Conservation (phyloP, 2,113 vertebrate species). For the Hippocampus guttulatus region DNA sequence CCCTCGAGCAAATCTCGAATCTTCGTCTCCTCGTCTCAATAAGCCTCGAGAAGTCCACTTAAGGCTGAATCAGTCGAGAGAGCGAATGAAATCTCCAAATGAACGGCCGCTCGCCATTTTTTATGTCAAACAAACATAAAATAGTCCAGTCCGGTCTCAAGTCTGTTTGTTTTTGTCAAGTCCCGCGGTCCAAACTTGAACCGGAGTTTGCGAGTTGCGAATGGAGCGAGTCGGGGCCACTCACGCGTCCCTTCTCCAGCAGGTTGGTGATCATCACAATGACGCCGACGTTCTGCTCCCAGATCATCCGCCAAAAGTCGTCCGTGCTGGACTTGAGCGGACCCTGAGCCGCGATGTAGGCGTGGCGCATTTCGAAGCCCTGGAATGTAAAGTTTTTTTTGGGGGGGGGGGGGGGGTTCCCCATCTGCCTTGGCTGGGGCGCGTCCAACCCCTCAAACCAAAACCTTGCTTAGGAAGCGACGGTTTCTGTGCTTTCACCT, state of each 20-base stretch:
- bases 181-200: not conserved
- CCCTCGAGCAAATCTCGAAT: too few relatives aligned
- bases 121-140: too few relatives aligned
- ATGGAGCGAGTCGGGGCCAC: conserved; percentile 17
- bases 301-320: conserved; percentile 99
- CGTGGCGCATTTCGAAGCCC: conserved; percentile 89
- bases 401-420: too few relatives aligned
- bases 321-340: conserved; percentile 87
- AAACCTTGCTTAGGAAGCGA: not conserved
- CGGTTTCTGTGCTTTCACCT: too few relatives aligned
- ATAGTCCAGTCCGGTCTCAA: too few relatives aligned
- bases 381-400: conserved; percentile 34
- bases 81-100: too few relatives aligned
- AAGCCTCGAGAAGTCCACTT: too few relatives aligned
- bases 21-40: too few relatives aligned
- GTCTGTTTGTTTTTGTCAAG: not conserved
- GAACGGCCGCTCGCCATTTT: too few relatives aligned
- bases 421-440: not conserved
- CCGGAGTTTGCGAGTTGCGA: too few relatives aligned
- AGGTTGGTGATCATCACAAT: conserved; percentile 98
- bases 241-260: conserved; percentile 91
- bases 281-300: conserved; percentile 90
- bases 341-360: conserved; percentile 96
- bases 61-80: too few relatives aligned
- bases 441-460: not conserved